Conservation (phyloP, 2,888 invertebrate species). For the Lycaena phlaeas region DNA sequence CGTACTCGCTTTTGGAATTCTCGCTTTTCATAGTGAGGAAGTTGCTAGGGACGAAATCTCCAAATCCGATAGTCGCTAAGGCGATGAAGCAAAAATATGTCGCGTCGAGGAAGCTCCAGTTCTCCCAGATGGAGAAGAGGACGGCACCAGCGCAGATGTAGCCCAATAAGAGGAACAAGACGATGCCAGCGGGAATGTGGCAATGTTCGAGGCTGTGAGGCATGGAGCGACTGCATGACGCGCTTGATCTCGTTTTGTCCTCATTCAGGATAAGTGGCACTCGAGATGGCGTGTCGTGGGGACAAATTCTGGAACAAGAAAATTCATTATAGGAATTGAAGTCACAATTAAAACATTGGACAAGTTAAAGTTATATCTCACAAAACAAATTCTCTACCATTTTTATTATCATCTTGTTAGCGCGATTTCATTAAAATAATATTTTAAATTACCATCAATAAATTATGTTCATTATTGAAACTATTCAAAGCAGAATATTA, state of each 20-base stretch:
- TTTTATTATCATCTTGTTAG: too few species aligned
- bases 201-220: slow-evolving; percentile 54
- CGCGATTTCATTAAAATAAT: too few species aligned
- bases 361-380: too few species aligned
- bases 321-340: too few species aligned
- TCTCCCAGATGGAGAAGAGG: slow-evolving; percentile 85
- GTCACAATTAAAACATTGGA: too few species aligned
- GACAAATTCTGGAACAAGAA: slow-evolving; percentile 53
- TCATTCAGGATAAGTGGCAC: slow-evolving; percentile 81
- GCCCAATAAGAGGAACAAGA: slow-evolving; percentile 78
- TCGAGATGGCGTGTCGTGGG: slow-evolving; percentile 83
- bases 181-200: slow-evolving; percentile 60
- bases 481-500: too few species aligned
- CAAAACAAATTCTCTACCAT: too few species aligned
- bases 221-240: slow-evolving; percentile 48
- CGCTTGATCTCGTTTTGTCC: slow-evolving; percentile 47
- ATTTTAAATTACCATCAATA: too few species aligned
- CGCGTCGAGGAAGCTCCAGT: slow-evolving; percentile 86
- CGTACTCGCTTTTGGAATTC: slow-evolving; percentile 68
- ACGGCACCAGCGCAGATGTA: slow-evolving; percentile 85
- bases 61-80: slow-evolving; percentile 86
- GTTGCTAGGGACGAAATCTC: slow-evolving; percentile 80
- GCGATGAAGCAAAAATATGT: slow-evolving; percentile 90
- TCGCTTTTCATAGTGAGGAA: slow-evolving; percentile 58
- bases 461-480: too few species aligned